phyloP scores from a whole-genome alignment of 1,140 invertebrate genomes.

The Drosophila athabasca region DNA sequence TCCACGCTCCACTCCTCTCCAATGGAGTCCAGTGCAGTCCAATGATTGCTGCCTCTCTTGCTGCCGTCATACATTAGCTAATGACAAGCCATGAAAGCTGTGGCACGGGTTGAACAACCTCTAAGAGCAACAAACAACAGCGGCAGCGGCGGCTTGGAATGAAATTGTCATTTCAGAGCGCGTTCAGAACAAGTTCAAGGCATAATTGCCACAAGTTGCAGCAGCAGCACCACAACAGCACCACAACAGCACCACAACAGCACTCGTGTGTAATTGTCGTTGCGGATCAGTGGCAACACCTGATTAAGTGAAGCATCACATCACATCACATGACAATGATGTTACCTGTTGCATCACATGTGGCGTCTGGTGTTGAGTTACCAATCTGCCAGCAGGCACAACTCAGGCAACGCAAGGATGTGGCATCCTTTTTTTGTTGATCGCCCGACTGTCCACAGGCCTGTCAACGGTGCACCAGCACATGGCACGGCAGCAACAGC shows the following conservation, averaged over 20 bases:
- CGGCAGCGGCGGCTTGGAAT: constrained; percentile 50
- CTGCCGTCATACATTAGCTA: constrained; percentile 61
- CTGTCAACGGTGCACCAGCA: constrained; percentile 44
- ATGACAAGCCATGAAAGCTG: constrained; percentile 67
- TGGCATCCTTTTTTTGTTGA: constrained; percentile 59
- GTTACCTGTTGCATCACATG: constrained; percentile 56
- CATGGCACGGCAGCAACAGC: constrained; percentile 54
- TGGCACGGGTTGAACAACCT: constrained; percentile 66
- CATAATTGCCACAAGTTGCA: constrained; percentile 70
- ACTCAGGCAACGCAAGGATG: constrained; percentile 24
- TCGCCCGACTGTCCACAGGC: constrained; percentile 14
- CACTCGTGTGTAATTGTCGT: constrained; percentile 77
- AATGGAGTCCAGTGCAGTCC: constrained; percentile 3
- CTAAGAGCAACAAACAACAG: background rate
- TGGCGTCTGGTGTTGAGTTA: constrained; percentile 63
- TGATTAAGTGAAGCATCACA: constrained; percentile 80
- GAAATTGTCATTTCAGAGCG: constrained; percentile 79
- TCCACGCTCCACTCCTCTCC: background rate
- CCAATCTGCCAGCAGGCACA: constrained; percentile 2
- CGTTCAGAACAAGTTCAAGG: constrained; percentile 76
- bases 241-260: constrained; percentile 34
- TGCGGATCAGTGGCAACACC: constrained; percentile 77
- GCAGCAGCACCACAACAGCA: constrained; percentile 44
- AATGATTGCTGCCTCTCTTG: constrained; percentile 35
- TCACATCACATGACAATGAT: constrained; percentile 19